Conservation (phyloP, 2,113 vertebrate genomes). For the Prolemur simus region DNA sequence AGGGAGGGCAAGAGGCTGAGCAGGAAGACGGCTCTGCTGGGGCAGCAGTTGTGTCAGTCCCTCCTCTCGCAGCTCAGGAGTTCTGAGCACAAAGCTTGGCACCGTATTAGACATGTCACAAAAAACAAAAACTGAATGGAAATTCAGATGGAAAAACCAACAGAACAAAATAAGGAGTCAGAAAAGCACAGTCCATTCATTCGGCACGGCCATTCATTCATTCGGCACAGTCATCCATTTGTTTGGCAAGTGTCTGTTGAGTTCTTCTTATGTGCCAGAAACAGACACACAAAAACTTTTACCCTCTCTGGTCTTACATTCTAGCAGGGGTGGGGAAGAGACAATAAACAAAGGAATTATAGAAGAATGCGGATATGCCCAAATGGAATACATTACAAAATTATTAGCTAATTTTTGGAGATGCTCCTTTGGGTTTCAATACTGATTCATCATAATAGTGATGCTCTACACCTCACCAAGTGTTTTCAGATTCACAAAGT, state of each 20-base stretch:
- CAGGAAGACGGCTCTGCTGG: not conserved
- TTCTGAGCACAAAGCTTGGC: not conserved
- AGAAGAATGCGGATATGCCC: fast-evolving
- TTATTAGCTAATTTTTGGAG: not conserved
- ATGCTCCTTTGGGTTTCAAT: not conserved
- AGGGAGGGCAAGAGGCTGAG: not conserved
- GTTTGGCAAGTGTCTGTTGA: too few species aligned
- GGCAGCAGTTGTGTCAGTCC: not conserved
- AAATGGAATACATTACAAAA: not conserved
- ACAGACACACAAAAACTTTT: not conserved
- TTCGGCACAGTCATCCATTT: too few species aligned
- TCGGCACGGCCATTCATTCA: not conserved
- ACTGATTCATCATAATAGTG: fast-evolving
- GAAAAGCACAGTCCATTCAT: not conserved
- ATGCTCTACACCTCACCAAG: not conserved
- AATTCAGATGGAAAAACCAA: not conserved
- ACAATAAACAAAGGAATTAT: too few species aligned
- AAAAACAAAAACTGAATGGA: not conserved
- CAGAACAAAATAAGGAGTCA: not conserved
- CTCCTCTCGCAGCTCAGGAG: not conserved
- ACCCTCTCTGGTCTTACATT: not conserved
- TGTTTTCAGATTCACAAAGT: not conserved
- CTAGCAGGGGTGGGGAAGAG: too few species aligned
- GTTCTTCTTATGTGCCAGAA: not conserved
- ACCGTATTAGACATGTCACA: not conserved